These are phyloP conservation scores for Oithona nana DNA, from an alignment of 2,888 invertebrate species.

Conservation along the genomic window DNA sequence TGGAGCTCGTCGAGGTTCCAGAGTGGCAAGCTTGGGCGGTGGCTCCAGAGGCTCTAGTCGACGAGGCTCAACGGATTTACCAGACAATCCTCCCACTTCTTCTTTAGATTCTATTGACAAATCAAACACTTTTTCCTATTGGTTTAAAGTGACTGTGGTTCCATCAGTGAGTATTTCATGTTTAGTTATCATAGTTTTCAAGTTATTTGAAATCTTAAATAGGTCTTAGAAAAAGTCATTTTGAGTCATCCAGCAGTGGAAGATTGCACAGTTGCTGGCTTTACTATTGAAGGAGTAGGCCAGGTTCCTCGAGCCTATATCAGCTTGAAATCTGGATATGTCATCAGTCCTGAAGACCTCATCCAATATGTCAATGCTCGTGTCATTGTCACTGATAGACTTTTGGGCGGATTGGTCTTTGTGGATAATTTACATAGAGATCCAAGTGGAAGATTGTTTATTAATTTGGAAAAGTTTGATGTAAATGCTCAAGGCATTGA, in stretches of 20 bases:
- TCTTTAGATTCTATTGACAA: not conserved
- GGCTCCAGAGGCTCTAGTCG: not conserved
- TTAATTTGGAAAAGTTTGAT: conserved; percentile 11
- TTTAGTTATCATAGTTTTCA: too few relatives aligned
- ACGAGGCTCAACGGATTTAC: not conserved
- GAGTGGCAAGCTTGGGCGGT: not conserved
- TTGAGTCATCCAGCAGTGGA: conserved; percentile 13
- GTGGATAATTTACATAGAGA: conserved; percentile 7
- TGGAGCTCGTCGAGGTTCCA: not conserved
- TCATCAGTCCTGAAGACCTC: not conserved
- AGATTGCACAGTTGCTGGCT: conserved; percentile 2
- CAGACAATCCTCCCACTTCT: not conserved
- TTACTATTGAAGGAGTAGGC: conserved; percentile 6
- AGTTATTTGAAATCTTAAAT: not conserved
- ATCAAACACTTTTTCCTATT: not conserved
- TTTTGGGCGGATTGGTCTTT: conserved; percentile 6
- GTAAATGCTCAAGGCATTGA: not conserved
- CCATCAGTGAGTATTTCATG: not conserved
- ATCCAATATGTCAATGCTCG: not conserved
- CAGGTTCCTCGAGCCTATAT: conserved; percentile 5
- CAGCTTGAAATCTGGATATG: conserved; percentile 2
- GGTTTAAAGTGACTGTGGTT: not conserved
- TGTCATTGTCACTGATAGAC: not conserved
- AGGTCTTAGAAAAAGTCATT: not conserved
- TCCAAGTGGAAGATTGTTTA: not conserved